These are phyloP conservation scores for Protonemura montana DNA, from an alignment of 2,888 invertebrate species.

Conservation along the genomic window DNA sequence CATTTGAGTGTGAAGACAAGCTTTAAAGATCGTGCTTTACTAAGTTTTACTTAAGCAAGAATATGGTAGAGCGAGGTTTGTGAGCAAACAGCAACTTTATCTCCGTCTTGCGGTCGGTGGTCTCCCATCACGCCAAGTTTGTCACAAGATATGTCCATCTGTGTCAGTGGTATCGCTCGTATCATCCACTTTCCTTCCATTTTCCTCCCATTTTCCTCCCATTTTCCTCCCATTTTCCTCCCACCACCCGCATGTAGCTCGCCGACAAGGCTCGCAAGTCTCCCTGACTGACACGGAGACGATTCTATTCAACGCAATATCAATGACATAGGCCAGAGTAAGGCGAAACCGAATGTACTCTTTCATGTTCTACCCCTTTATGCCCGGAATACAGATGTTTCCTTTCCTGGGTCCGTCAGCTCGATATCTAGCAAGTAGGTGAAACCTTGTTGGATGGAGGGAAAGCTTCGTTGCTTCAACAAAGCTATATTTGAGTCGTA, in stretches of 20 bases:
- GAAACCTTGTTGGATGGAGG: background rate
- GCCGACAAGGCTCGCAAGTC: background rate
- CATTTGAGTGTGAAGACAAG: background rate
- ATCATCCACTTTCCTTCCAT: background rate
- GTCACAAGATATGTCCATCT: conserved; percentile 15
- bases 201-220: background rate
- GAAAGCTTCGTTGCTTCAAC: background rate
- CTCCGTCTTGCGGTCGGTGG: background rate
- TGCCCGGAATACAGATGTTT: background rate
- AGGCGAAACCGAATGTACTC: conserved; percentile 4
- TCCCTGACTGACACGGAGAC: background rate
- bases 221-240: background rate
- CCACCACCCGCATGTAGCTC: background rate
- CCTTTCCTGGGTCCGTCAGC: background rate
- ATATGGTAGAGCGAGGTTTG: background rate
- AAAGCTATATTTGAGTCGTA: background rate
- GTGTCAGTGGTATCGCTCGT: background rate
- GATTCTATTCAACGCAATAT: background rate
- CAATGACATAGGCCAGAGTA: background rate
- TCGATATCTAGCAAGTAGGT: background rate
- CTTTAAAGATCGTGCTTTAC: background rate
- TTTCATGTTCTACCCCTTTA: background rate
- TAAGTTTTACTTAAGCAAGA: background rate
- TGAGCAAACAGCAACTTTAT: background rate
- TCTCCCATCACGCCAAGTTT: background rate